Base-by-base conservation (phyloP, 2,888 invertebrate species). In the Zootermopsis nevadensis region DNA sequence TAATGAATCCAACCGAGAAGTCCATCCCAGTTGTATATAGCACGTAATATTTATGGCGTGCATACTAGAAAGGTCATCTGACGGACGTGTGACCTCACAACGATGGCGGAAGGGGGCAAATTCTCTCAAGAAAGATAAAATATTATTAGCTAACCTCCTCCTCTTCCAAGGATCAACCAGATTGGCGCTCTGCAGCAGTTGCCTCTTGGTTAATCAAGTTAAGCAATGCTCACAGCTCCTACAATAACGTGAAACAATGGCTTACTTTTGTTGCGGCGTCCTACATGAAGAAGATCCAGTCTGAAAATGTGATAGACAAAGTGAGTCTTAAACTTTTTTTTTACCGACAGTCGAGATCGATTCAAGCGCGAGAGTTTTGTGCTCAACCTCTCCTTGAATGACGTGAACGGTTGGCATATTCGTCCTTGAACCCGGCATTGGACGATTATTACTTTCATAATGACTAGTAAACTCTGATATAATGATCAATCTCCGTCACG, bases 21-120 rank as follows among this genome's bases (percentile, higher is more conserved):
- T 27, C 24, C 60, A 60, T 60, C 60, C 60, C 60, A 60, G n/a
- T n/a, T 27, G 27, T 69, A 69, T 19, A 69, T 22, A 19, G 33
- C 69, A 69, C 33, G 19, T 33, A 69, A 4, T 69, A 69, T 69
- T 69, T 69, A 69, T 33, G 69, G n/a, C 60, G n/a, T 60, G 60
- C 60, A 60, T n/a, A 60, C 2, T n/a, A 60, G 60, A 69, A 33
- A 33, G 69, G 69, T 69, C 69, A 69, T 33, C 31, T 69, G 33
- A 33, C 33, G 69, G 69, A 33, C 69, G 33, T 33, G 33, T 33
- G 69, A 69, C 69, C 69, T 33, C 69, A 31, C n/a, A 60, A 27
- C 4, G 27, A 15, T 2, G 27, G 60, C 7, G 60, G 60, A n/a
- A 33, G 69, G 69, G 22, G 33, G 69, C 10, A 33, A 33, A 69